These are phyloP conservation scores for Mustela lutreola DNA, from an alignment of 2,113 vertebrate species.

Conservation along the genomic window DNA sequence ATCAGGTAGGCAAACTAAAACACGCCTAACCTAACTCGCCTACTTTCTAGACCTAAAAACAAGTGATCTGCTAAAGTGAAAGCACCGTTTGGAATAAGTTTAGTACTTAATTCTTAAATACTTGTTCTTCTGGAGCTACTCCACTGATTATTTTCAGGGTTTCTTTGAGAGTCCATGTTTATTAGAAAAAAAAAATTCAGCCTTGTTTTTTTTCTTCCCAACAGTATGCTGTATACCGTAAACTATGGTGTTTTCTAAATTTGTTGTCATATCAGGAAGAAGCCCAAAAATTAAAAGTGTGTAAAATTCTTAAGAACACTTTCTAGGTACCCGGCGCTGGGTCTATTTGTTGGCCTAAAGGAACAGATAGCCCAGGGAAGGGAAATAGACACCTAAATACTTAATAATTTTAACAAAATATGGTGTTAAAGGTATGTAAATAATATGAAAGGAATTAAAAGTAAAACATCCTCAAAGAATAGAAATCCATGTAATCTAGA, in stretches of 20 bases:
- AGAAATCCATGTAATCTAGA: background rate
- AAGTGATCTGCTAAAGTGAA: background rate
- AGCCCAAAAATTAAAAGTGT: background rate
- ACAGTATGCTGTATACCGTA: background rate
- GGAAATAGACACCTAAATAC: background rate
- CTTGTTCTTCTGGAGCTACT: background rate
- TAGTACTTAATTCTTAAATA: constrained; percentile 19
- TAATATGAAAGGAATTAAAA: background rate
- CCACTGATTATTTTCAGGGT: background rate
- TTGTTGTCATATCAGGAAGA: background rate
- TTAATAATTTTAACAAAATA: constrained; percentile 39
- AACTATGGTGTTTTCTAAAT: background rate
- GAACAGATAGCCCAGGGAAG: background rate
- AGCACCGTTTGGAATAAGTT: background rate
- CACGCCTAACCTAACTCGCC: background rate
- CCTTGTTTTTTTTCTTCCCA: background rate
- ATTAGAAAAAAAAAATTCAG: background rate
- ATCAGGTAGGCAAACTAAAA: background rate
- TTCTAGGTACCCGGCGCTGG: background rate
- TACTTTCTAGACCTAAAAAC: background rate
- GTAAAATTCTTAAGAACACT: background rate
- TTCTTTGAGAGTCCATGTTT: background rate
- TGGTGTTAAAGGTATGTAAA: background rate
- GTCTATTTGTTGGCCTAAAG: background rate
- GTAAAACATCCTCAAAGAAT: constrained; percentile 35